A percentile compares a stretch with the other conserved stretches of the same genome.
Conservation (phyloP, 2,113 vertebrate genomes). For the Centrocercus urophasianus region DNA sequence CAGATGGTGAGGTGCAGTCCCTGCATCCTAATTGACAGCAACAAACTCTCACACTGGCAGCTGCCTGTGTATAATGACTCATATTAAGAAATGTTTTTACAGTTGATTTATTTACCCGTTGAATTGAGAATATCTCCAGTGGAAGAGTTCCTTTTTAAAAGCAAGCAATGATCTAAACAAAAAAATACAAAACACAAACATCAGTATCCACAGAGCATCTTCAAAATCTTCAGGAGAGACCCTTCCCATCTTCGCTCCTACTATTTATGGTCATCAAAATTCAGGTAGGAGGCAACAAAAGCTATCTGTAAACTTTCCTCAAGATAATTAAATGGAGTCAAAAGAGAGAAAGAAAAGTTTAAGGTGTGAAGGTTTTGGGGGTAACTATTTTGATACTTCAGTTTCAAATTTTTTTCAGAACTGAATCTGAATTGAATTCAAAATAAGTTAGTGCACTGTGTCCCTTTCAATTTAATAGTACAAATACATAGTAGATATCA, state of each 20-base stretch:
- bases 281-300: not conserved
- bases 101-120: conserved; percentile 44
- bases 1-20: conserved; percentile 26
- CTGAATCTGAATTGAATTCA: not conserved
- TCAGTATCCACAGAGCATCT: not conserved
- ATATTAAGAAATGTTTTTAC: conserved; percentile 39
- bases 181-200: not conserved
- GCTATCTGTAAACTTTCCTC: rapidly evolving
- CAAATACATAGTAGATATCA: not conserved
- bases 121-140: not conserved
- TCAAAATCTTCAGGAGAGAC: not conserved
- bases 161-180: not conserved
- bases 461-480: not conserved
- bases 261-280: not conserved
- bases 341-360: not conserved
- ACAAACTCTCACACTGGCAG: conserved; percentile 26
- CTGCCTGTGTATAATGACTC: conserved; percentile 35
- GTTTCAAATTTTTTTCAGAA: not conserved
- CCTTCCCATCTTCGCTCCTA: not conserved
- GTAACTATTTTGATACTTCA: not conserved
- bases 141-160: not conserved
- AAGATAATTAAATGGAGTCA: rapidly evolving
- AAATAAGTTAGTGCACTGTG: not conserved
- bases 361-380: not conserved
- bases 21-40: conserved; percentile 16